phyloP scores from a whole-genome alignment of 2,888 invertebrate species.

The Listrodromus nycthemerus region DNA sequence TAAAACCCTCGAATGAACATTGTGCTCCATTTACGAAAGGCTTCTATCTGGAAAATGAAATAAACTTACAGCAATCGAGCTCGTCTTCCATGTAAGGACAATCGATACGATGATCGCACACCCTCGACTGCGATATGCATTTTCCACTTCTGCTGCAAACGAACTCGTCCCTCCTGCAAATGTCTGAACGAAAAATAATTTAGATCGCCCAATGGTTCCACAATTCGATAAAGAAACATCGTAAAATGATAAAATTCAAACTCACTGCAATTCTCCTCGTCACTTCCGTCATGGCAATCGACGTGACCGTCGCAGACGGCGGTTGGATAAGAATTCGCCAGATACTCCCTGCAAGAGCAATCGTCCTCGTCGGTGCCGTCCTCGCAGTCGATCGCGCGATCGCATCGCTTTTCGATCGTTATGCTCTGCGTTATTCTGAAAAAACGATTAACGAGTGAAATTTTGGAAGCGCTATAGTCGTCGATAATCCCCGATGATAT shows the following conservation, averaged over 20 bases:
- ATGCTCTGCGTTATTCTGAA: constrained; percentile 89
- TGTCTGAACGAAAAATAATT: constrained; percentile 83
- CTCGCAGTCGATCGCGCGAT: constrained; percentile 91
- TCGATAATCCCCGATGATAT: constrained; percentile 22
- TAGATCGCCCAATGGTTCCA: not conserved
- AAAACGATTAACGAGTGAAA: constrained; percentile 63
- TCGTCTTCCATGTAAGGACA: constrained; percentile 92
- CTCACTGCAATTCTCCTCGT: constrained; percentile 91
- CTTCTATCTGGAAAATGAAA: not conserved
- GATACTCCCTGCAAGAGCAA: constrained; percentile 90
- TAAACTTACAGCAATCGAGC: constrained; percentile 87
- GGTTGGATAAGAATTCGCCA: constrained; percentile 85
- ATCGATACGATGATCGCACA: constrained; percentile 89
- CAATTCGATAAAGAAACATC: not conserved
- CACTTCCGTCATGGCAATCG: constrained; percentile 91
- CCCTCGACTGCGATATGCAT: constrained; percentile 87
- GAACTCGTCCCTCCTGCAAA: constrained; percentile 87
- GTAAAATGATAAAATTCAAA: constrained; percentile 7
- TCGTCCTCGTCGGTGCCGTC: constrained; percentile 92
- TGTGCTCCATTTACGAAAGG: no score
- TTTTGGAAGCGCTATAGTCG: not conserved
- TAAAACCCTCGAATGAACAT: not conserved
- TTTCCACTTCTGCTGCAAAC: constrained; percentile 88
- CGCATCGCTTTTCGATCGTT: constrained; percentile 87
- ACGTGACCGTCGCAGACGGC: constrained; percentile 91